Base-by-base conservation (phyloP, 2,797 vertebrate species). In the Sebastes diaconus region DNA sequence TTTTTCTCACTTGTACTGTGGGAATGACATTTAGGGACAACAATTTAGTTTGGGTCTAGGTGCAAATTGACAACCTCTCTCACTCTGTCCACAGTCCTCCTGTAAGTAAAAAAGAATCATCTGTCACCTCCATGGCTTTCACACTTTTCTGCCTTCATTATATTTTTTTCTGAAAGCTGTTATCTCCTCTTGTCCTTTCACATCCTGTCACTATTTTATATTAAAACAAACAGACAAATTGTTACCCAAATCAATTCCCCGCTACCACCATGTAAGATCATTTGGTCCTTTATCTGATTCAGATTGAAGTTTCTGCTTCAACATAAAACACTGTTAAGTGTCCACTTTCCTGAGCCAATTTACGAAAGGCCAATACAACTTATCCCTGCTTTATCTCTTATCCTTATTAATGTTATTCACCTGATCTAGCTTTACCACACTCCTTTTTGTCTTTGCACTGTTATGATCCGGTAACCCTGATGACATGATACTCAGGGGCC, bases 331-430 rank as follows among this genome's bases (percentile, higher is more conserved):
- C 27, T 0, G 3, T 20, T 36, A 8, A 8, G 14, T 10, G 11
- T 36, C 34, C 34, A 36, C 34, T 36, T 36, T 36, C 34, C 34
- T 36, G 11, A 36, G 34, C 34, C 34, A 36, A 12, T 36, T 36
- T 36, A 36, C 34, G 11, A 36, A 50, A 46, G 10, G 8, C 14
- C 12, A 46, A 5, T 5, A 39, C 36, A 39, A 39, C 12, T 71
- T 36, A 71, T 52, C 16, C 5, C 9, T 4, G 14, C 2, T 69
- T 2, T 73, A 59, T 58, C 13, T 8, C 8, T 7, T 54, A 34
- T 34, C 32, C 32, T 34, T 34, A 6, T 32, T 57, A 80, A 79
- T 9, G 71, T 68, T 69, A 75, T 84, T 84, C 59, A 36, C 36
- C 22, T 68, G n/a, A 65, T 63, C 50, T 78, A 59, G 27, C 25